Conservation (phyloP, 2,797 vertebrate genomes). For the Saxicola maurus region DNA sequence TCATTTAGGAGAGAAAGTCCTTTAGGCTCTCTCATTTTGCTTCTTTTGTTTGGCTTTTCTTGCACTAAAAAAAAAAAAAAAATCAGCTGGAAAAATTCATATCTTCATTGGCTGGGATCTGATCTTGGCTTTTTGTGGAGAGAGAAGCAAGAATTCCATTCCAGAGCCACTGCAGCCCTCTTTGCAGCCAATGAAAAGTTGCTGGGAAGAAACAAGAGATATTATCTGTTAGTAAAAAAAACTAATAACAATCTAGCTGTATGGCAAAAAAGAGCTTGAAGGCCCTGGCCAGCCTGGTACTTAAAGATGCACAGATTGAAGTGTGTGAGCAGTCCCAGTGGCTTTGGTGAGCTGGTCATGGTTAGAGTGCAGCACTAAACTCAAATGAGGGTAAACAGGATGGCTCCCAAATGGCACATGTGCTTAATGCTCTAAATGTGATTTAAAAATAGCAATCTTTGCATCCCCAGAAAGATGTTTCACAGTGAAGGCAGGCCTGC, state of each 20-base stretch:
- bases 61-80: background rate
- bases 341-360: background rate
- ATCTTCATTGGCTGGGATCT: conserved; percentile 11
- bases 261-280: background rate
- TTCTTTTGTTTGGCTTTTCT: conserved; percentile 1
- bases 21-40: background rate
- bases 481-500: background rate
- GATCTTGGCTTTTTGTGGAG: background rate
- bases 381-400: background rate
- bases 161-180: background rate
- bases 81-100: background rate
- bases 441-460: conserved; percentile 14
- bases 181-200: background rate
- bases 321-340: background rate
- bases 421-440: background rate
- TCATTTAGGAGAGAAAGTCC: background rate
- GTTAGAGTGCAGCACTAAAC: background rate
- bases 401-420: background rate
- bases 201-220: background rate
- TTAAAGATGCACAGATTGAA: background rate
- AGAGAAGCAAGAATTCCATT: conserved; percentile 9
- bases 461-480: background rate
- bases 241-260: background rate
- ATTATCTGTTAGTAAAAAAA: background rate
- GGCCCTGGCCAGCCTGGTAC: background rate